phyloP scores from a whole-genome alignment of 2,113 vertebrate genomes.

The Uropsilus gracilis region DNA sequence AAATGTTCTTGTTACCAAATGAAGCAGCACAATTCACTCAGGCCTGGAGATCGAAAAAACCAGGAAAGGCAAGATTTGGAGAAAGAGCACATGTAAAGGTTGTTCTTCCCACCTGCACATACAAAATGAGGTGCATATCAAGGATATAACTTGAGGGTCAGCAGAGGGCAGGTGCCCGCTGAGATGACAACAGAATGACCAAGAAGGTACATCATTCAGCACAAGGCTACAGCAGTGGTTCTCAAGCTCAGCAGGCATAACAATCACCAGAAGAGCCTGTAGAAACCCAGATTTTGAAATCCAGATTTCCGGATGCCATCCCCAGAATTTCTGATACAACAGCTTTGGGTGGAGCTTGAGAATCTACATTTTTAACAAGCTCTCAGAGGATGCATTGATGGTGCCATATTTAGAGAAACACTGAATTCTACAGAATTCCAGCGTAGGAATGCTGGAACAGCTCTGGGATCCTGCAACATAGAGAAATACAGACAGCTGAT shows the following conservation, averaged over 20 bases:
- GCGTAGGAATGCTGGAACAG: not conserved
- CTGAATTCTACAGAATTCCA: not conserved
- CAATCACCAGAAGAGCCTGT: not conserved
- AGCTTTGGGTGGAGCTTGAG: not conserved
- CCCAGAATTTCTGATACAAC: not conserved
- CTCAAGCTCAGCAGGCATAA: not conserved
- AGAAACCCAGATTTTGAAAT: not conserved
- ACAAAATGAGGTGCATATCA: not conserved
- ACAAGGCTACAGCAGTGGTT: not conserved
- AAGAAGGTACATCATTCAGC: not conserved
- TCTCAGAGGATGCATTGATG: too few relatives aligned
- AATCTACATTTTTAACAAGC: not conserved
- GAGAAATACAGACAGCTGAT: not conserved
- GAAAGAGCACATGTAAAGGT: not conserved
- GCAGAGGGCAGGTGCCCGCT: not conserved
- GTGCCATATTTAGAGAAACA: not conserved
- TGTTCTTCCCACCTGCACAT: not conserved
- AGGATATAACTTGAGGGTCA: not conserved
- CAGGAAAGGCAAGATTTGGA: not conserved
- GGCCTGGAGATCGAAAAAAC: not conserved
- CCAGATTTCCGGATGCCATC: not conserved
- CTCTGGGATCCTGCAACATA: not conserved
- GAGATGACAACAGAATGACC: not conserved
- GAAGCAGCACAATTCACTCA: not conserved
- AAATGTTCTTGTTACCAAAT: not conserved